A percentile compares a stretch with the other conserved stretches of the same genome.
Conservation (phyloP, 1,140 invertebrate genomes). For the Hestina assimilis region DNA sequence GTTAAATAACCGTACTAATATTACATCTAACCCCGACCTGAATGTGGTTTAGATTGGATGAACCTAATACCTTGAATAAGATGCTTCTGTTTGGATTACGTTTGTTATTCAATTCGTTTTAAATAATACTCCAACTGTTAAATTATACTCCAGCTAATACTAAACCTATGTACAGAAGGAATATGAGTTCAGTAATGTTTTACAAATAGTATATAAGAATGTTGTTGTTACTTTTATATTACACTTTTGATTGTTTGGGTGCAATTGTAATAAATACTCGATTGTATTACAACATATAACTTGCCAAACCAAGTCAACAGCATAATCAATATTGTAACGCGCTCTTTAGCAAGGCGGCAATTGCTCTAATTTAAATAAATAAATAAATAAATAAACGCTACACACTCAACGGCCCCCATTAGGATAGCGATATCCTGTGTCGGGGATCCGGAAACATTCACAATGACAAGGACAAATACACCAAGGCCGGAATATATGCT, state of each 20-base stretch:
- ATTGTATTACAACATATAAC: conserved; percentile 25
- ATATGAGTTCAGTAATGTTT: too few relatives aligned
- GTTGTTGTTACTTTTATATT: too few relatives aligned
- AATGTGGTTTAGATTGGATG: conserved; percentile 33
- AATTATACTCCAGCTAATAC: background rate
- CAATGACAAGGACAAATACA: too few relatives aligned
- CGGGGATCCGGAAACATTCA: too few relatives aligned
- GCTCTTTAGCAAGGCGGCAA: conserved; percentile 27
- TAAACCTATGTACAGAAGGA: conserved; percentile 6
- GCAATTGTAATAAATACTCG: conserved; percentile 9
- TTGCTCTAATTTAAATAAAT: conserved; percentile 4
- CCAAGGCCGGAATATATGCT: too few relatives aligned
- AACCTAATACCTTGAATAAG: conserved; percentile 26
- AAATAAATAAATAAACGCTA: too few relatives aligned
- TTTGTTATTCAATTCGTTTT: conserved; percentile 9
- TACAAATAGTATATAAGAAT: too few relatives aligned
- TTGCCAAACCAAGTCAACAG: conserved; percentile 28
- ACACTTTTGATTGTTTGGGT: background rate
- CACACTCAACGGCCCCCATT: too few relatives aligned
- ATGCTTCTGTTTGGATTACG: conserved; percentile 24
- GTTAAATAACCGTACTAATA: conserved; percentile 15
- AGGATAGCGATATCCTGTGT: too few relatives aligned
- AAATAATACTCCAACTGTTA: background rate
- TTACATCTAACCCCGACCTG: conserved; percentile 25
- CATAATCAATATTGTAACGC: conserved; percentile 29